Evolutionary conservation across 2,797 vertebrate genomes (phyloP).

Genomic region (Hozukius guyotensis): DNA sequence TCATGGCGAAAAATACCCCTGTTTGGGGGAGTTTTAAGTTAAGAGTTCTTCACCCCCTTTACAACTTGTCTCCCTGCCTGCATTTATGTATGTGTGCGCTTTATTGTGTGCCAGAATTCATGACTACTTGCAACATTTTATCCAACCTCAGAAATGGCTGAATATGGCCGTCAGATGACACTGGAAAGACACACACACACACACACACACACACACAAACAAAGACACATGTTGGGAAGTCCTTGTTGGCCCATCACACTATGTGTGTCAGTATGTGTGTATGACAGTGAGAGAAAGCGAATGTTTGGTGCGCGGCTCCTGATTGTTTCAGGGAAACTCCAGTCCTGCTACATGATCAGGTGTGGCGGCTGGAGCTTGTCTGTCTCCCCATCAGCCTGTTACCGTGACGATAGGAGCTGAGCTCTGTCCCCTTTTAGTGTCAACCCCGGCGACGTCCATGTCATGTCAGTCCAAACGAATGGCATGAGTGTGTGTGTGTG

Average conservation of each 20-base stretch:
- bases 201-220: neutral
- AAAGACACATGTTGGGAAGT: conserved; percentile 13
- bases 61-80: neutral
- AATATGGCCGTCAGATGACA: conserved; percentile 32
- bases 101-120: neutral
- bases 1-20: no score
- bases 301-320: conserved; percentile 6
- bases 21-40: neutral
- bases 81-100: neutral
- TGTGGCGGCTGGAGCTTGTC: conserved; percentile 66
- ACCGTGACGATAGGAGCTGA: conserved; percentile 74
- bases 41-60: neutral
- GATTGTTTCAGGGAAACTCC: conserved; percentile 23
- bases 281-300: conserved; percentile 37
- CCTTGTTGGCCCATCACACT: neutral
- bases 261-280: conserved; percentile 6
- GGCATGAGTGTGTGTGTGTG: conserved; percentile 18
- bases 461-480: conserved; percentile 54
- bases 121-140: neutral
- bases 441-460: conserved; percentile 62
- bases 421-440: conserved; percentile 81
- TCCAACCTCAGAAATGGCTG: conserved; percentile 18
- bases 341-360: conserved; percentile 64
- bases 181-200: neutral
- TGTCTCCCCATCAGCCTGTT: conserved; percentile 74